Evolutionary conservation across 1,140 invertebrate genomes (phyloP).

Genomic region (Tetramorium parvispinum): DNA sequence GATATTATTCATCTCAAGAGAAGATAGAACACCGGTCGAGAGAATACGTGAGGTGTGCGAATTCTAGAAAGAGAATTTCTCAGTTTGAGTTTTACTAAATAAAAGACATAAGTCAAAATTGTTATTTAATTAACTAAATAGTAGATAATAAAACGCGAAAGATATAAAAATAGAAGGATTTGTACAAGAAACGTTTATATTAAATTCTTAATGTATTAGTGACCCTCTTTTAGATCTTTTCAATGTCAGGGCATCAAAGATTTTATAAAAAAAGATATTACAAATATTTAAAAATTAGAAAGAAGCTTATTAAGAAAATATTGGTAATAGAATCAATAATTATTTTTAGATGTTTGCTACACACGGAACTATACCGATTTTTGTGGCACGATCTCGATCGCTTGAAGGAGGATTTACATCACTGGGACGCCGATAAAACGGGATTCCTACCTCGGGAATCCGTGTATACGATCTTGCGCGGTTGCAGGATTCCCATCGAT

Average conservation of each 20-base stretch:
- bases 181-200: neutral
- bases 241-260: neutral
- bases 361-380: slow-evolving; percentile 89
- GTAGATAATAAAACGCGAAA: neutral
- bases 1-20: slow-evolving; percentile 86
- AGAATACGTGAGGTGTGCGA: slow-evolving; percentile 85
- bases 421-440: slow-evolving; percentile 87
- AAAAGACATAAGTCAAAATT: slow-evolving; percentile 6
- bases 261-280: neutral
- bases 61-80: neutral
- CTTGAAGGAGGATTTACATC: slow-evolving; percentile 88
- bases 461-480: slow-evolving; percentile 88
- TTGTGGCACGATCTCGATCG: slow-evolving; percentile 90
- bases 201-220: neutral
- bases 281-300: neutral
- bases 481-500: slow-evolving; percentile 89
- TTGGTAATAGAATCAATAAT: neutral
- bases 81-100: neutral
- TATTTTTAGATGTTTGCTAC: slow-evolving; percentile 86
- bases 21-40: slow-evolving; percentile 81
- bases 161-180: too few species aligned
- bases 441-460: slow-evolving; percentile 87
- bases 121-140: neutral
- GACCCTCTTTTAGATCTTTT: neutral
- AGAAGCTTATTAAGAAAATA: neutral